Evolutionary conservation across 2,113 vertebrate genomes (phyloP).

Genomic region (Anarhynchus alexandrinus): DNA sequence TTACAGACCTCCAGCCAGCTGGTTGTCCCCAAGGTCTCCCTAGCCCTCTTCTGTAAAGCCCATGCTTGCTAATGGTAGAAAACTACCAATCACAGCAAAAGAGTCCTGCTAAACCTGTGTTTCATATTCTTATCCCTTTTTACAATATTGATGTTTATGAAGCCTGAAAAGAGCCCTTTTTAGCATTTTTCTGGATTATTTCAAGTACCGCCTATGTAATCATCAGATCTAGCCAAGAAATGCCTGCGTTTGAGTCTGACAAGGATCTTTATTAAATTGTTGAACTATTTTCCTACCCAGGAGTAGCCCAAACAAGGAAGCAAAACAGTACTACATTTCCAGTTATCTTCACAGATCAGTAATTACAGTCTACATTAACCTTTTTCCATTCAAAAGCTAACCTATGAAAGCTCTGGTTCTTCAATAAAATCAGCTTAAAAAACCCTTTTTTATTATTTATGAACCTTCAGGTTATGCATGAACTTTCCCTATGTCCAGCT

Average conservation of each 20-base stretch:
- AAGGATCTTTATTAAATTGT: neutral
- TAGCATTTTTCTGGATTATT: neutral
- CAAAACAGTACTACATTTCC: neutral
- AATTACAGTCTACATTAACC: slow-evolving; percentile 13
- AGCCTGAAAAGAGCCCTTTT: neutral
- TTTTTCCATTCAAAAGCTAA: slow-evolving; percentile 10
- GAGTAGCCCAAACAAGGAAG: neutral
- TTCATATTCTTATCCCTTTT: neutral
- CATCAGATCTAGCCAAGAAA: neutral
- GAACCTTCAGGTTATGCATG: slow-evolving; percentile 20
- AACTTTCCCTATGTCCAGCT: slow-evolving; percentile 18
- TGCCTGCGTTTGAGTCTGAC: neutral
- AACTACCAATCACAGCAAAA: neutral
- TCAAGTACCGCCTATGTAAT: neutral
- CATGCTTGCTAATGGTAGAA: neutral
- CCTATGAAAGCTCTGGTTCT: neutral
- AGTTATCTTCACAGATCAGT: neutral
- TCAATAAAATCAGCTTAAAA: neutral
- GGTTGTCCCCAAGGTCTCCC: neutral
- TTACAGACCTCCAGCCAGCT: neutral
- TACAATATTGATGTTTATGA: neutral
- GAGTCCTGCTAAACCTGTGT: neutral
- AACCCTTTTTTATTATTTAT: neutral
- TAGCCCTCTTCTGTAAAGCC: neutral
- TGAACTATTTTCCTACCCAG: neutral